Evolutionary conservation across 1,140 invertebrate genomes (phyloP), one percentile per base, ranked within the genome.

Genomic region (Drosophila rufa): DNA sequence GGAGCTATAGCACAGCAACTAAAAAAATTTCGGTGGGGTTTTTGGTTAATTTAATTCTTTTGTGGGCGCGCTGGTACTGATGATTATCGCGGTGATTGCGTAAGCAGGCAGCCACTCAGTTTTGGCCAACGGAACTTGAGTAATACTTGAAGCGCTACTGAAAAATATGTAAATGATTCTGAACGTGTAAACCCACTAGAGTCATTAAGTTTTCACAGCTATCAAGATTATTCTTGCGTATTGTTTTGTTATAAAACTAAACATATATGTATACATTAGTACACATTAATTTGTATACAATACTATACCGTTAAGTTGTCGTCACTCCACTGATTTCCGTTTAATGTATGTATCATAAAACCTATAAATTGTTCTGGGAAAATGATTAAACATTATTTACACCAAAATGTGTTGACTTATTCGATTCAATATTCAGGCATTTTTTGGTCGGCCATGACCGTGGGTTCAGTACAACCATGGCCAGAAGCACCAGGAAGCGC

Each of bases 11-110:
- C 19, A 38, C 19, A 36, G 43, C 33, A 27, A 58, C 22, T 43
- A 43, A 19, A 38, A 38, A 33, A 27, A 42, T 43, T 27, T 36
- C 15, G 11, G 51, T 48, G 22, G 30, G 25, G 19, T 22, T 12
- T 38, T 38, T 12, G n/a, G 27, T 43, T 42, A 47, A 64, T 56
- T 58, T 47, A 60, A 70, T 80, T 85, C 68, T 74, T 70, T 64
- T 74, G 59, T 78, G 33, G 59, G 55, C 43, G 45, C 38, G 45
- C 17, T n/a, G 3, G 12, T 45, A 19, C 22, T 68, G 55, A 75
- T 66, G 40, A 75, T 59, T 64, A 75, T 65, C 73, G 55, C 62
- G 40, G 68, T 57, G 65, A 79, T 85, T 86, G 82, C 79, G 82
- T 85, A 82, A 86, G 59, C 76, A 45, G 55, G 43, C 66, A 57